Percentiles rank a stretch among this genome's conserved stretches.
These are phyloP conservation scores for Drosophila hydei DNA, from an alignment of 1,140 invertebrate species.

Conservation along the genomic window DNA sequence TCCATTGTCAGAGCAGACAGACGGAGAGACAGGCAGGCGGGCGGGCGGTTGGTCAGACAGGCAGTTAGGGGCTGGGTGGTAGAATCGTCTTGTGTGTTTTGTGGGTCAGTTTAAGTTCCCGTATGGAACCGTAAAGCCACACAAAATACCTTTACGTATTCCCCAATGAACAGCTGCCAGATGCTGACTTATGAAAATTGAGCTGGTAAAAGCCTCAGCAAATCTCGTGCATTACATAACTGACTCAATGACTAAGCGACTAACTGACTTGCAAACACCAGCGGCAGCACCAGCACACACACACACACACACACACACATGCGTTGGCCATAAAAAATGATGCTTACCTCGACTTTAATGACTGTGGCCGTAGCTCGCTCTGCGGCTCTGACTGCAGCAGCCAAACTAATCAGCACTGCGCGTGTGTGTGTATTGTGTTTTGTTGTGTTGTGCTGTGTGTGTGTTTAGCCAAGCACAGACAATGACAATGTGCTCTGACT, in stretches of 20 bases:
- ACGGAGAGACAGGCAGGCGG: background rate
- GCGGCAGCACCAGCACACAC: slow-evolving; percentile 19
- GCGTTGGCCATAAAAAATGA: slow-evolving; percentile 70
- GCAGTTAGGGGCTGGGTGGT: no score
- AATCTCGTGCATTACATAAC: slow-evolving; percentile 77
- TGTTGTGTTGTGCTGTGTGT: slow-evolving; percentile 8
- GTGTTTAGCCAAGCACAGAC: slow-evolving; percentile 67
- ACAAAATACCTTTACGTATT: slow-evolving; percentile 59
- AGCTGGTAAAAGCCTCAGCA: slow-evolving; percentile 74
- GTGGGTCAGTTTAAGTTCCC: slow-evolving; percentile 7
- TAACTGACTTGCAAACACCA: slow-evolving; percentile 69
- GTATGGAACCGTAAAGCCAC: slow-evolving; percentile 30
- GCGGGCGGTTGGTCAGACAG: no score
- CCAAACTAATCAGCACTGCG: slow-evolving; percentile 71
- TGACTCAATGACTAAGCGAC: slow-evolving; percentile 46
- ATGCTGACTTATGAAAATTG: slow-evolving; percentile 73
- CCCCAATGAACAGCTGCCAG: slow-evolving; percentile 45
- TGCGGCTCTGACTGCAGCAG: slow-evolving; percentile 57
- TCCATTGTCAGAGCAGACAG: slow-evolving; percentile 2
- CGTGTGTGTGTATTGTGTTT: slow-evolving; percentile 26
- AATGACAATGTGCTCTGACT: slow-evolving; percentile 59
- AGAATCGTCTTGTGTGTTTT: background rate
- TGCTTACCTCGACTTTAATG: slow-evolving; percentile 79
- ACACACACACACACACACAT: slow-evolving; percentile 30
- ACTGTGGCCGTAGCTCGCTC: slow-evolving; percentile 27